phyloP scores from a whole-genome alignment of 1,140 invertebrate species.

The fruit fly (Drosophila melanogaster) region Release_6_plus_ISO1_MT NC_004354.4:648001-648500 shows the following conservation, averaged over 20 bases:
- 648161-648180: neutral
- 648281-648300: too few relatives aligned
- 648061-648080: neutral
- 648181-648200: neutral
- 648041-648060: neutral
- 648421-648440: too few relatives aligned
- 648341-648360: too few relatives aligned
- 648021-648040: conserved; percentile 20
- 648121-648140: conserved; percentile 19
- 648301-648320: too few relatives aligned
- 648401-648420: too few relatives aligned
- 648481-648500: conserved; percentile 49
- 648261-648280: too few relatives aligned
- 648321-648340: too few relatives aligned
- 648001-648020: conserved; percentile 7
- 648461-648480: neutral
- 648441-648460: neutral
- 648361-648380: too few relatives aligned
- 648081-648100: neutral
- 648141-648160: neutral
- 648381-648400: too few relatives aligned
- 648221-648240: too few relatives aligned
- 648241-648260: too few relatives aligned
- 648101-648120: conserved; percentile 18
- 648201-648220: neutral